Base-by-base conservation (phyloP, 92 coral and sea anemone species). In the Nematostella vectensis region DNA sequence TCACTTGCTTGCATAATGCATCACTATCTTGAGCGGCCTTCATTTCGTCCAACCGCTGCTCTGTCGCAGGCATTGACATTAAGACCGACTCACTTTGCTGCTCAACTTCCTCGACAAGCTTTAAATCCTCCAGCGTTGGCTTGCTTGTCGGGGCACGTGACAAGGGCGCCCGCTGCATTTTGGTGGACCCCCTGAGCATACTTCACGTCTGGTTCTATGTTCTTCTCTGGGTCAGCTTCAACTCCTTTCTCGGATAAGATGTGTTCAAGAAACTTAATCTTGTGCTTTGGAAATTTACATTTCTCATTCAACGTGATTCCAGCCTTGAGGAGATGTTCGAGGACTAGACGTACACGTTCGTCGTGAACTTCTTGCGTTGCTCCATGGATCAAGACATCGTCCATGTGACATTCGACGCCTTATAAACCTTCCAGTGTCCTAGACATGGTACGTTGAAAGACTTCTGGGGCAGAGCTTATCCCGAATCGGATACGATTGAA, bases 241-340 rank as follows among this genome's bases (percentile, higher is more conserved):
- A 61, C 18, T 11, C 58, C 59, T 21, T 47, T 48, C 40, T 61
- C 68, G 16, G 68, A 61, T 39, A 47, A 25, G 16, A 63, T 61
- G 49, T 70, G 68, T 0, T 28, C 72, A 3, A 78, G 70, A 62
- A 54, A 71, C 57, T 39, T 72, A 27, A 79, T 24, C 28, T 37
- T 31, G 1, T 47, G 31, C 31, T 63, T 56, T n/a, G n/a, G n/a
- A n/a, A n/a, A n/a, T n/a, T n/a, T n/a, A n/a, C n/a, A n/a, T n/a
- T n/a, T n/a, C n/a, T n/a, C n/a, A n/a, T n/a, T n/a, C n/a, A n/a
- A n/a, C n/a, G n/a, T n/a, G n/a, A n/a, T n/a, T n/a, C n/a, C n/a
- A n/a, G n/a, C n/a, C n/a, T n/a, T n/a, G n/a, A n/a, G n/a, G n/a
- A n/a, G n/a, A n/a, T n/a, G n/a, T 27, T 54, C 20, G 4, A 76